Evolutionary conservation across 2,888 invertebrate genomes (phyloP), one percentile per base, ranked within the genome.

Genomic region (Drosophila anomalata): DNA sequence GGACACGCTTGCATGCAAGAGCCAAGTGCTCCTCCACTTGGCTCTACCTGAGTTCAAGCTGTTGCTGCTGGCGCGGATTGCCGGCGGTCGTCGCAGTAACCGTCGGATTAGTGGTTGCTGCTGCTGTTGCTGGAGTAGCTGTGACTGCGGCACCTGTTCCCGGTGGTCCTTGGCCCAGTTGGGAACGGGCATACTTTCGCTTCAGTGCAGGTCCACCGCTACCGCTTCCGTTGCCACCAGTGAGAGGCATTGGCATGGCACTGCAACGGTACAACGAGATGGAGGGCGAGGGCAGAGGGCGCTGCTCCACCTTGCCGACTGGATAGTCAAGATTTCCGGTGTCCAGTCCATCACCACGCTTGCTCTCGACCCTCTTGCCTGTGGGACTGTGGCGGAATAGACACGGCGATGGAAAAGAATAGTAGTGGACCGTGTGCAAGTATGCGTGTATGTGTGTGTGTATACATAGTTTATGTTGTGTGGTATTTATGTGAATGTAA

Each of bases 241-340:
- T 26, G 36, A 72, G 7, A 3, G 65, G 63, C 41, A 55, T 47
- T 7, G 69, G 69, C 72, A 70, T 70, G 39, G 77, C 78, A 68
- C 95, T 93, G 94, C 90, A 90, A 50, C 91, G 90, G 76, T 90
- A 88, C 3, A 91, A 73, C 4, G 91, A 91, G 67, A 91, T 91
- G 11, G 91, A 90, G 20, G 85, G 87, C 44, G 91, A 89, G 29
- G 89, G 88, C 75, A 90, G 93, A 92, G 70, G 68, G 2, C 94
- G 93, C 91, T 94, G 93, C 92, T 95, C 95, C 91, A 96, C 94
- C 93, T 95, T 95, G 89, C 96, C 96, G 89, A 95, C 94, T 90
- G 95, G 94, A 92, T 95, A 96, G 93, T 97, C 96, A 93, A 96
- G 96, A 90, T 95, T 94, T 85, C 95, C 94, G 87, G 96, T 93